Conservation (phyloP, 2,797 vertebrate genomes). For the Pseudomugil tenellus region DNA sequence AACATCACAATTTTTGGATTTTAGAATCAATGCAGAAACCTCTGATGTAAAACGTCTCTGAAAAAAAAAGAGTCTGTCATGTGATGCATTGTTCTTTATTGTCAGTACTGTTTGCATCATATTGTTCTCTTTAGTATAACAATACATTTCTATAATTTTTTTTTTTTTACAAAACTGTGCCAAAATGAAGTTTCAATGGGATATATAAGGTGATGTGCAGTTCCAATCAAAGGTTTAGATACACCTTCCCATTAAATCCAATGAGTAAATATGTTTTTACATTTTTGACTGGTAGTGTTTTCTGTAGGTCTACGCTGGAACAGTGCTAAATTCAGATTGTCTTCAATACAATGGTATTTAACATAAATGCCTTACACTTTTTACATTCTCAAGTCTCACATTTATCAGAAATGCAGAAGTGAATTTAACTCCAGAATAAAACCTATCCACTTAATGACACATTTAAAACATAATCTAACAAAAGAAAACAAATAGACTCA, state of each 20-base stretch:
- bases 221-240: too few species aligned
- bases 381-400: too few species aligned
- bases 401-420: not conserved
- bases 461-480: not conserved
- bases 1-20: not conserved
- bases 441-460: not conserved
- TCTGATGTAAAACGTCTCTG: not conserved
- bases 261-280: too few species aligned
- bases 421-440: not conserved
- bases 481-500: conserved; percentile 67
- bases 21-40: not conserved
- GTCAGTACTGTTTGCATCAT: not conserved
- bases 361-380: not conserved
- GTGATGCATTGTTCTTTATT: not conserved
- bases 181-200: conserved; percentile 3
- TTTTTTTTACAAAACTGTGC: not conserved
- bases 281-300: too few species aligned
- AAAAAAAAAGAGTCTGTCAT: not conserved
- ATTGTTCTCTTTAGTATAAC: not conserved
- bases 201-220: not conserved
- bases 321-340: not conserved
- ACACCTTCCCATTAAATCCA: too few species aligned
- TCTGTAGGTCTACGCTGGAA: not conserved
- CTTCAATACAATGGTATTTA: not conserved
- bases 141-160: conserved; percentile 4